These are phyloP conservation scores for Cyclopterus lumpus DNA, from an alignment of 2,797 vertebrate species.

Conservation along the genomic window DNA sequence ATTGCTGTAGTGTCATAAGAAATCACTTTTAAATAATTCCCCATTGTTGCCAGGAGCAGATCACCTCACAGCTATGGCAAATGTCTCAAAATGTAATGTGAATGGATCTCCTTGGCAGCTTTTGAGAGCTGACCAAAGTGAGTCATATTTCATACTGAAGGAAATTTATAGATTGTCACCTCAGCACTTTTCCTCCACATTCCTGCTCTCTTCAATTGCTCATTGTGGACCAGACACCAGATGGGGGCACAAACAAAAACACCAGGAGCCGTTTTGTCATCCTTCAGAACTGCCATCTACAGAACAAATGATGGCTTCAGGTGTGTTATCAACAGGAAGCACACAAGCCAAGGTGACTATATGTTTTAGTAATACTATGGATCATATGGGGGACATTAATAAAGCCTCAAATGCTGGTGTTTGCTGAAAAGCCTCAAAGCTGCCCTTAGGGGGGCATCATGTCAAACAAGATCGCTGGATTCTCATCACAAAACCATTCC, in stretches of 20 bases:
- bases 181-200: slow-evolving; percentile 54
- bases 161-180: slow-evolving; percentile 71
- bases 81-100: slow-evolving; percentile 48
- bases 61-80: slow-evolving; percentile 19
- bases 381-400: slow-evolving; percentile 36
- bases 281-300: slow-evolving; percentile 72
- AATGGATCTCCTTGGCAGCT: slow-evolving; percentile 51
- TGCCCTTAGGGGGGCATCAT: slow-evolving; percentile 46
- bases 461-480: slow-evolving; percentile 58
- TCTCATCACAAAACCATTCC: slow-evolving; percentile 41
- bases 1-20: background rate
- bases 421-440: slow-evolving; percentile 56
- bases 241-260: slow-evolving; percentile 85
- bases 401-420: slow-evolving; percentile 42
- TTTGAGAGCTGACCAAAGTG: slow-evolving; percentile 55
- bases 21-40: slow-evolving; percentile 1
- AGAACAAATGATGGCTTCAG: slow-evolving; percentile 67
- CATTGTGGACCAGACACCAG: slow-evolving; percentile 87
- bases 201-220: slow-evolving; percentile 85
- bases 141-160: slow-evolving; percentile 66
- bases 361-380: slow-evolving; percentile 51
- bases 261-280: slow-evolving; percentile 87
- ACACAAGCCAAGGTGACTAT: slow-evolving; percentile 52
- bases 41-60: slow-evolving; percentile 8
- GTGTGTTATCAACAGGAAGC: slow-evolving; percentile 65